Base-by-base conservation (phyloP, 1,140 invertebrate species). In the Camponotus vicinus region DNA sequence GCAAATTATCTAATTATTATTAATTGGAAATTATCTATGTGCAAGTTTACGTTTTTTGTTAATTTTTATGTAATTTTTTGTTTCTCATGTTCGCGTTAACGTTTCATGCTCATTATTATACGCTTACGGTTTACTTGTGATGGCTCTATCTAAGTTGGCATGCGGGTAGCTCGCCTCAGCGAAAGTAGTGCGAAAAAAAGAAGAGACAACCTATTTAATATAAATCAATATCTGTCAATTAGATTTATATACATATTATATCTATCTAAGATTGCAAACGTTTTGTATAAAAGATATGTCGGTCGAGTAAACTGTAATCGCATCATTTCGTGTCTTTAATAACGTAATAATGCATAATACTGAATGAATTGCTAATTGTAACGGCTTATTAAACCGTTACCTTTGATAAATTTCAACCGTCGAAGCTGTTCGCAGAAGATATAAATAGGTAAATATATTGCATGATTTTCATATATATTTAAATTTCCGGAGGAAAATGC, bases 251-350 rank as follows among this genome's bases (percentile, higher is more conserved):
- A 40, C 7, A 40, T 52, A 9, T 52, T n/a, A 15, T 11, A 7
- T 61, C 21, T n/a, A 32, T 27, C 1, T 42, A 40, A 57, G 2
- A 32, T 57, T 42, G 5, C 9, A 2, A 42, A 27, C 21, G 11
- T 15, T 70, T 13, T 42, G 73, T 69, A 55, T 70, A 75, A 69
- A 63, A 82, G 75, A 89, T 89, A 87, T 32, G 63, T 52, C 49
- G 42, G 45, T 34, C 18, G 11, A 21, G 40, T 45, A 40, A 40
- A 90, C 85, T 87, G 85, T 90, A 90, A 90, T 89, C 79, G 85
- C 85, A 75, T 85, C 85, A 70, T 11, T 42, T 49, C 49, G n/a
- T 13, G 40, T 52, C 21, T 61, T 3, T 55, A 32, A 1, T 64
- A 64, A 64, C 37, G n/a, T 45, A 42, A 42, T 42, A 42, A 61